Conservation (phyloP, 2,888 invertebrate species). For the Cantharis nigra region DNA sequence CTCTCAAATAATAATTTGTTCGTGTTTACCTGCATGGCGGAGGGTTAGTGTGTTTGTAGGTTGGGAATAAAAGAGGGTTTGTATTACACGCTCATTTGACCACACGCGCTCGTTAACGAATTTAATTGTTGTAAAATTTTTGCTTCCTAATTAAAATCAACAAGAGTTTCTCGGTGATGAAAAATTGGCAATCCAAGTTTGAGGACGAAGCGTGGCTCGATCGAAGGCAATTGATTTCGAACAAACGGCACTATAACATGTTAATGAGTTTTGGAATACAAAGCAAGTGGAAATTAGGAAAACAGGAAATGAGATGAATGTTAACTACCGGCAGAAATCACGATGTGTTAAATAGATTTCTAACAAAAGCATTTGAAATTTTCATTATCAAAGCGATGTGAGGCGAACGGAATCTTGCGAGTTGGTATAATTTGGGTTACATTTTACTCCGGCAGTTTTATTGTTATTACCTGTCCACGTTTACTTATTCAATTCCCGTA, state of each 20-base stretch:
- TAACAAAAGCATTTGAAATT: not conserved
- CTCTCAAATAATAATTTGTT: not conserved
- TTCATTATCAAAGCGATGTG: not conserved
- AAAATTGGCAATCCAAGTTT: not conserved
- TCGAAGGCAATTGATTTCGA: not conserved
- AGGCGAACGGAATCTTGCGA: not conserved
- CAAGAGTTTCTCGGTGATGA: not conserved
- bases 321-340: not conserved
- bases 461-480: conserved; percentile 7
- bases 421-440: not conserved
- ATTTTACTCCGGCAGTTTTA: not conserved
- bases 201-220: not conserved
- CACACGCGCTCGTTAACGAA: not conserved
- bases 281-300: not conserved
- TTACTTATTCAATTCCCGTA: conserved; percentile 3
- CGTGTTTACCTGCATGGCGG: not conserved
- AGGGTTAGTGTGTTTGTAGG: not conserved
- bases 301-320: not conserved
- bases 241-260: not conserved
- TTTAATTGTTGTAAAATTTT: not conserved
- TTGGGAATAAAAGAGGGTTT: not conserved
- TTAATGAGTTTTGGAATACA: not conserved
- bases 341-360: not conserved
- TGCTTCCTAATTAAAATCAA: not conserved
- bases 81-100: not conserved